Percentiles rank a stretch among this genome's conserved stretches.
phyloP scores from a whole-genome alignment of 1,140 invertebrate species.

The Steinernema khuongi region DNA sequence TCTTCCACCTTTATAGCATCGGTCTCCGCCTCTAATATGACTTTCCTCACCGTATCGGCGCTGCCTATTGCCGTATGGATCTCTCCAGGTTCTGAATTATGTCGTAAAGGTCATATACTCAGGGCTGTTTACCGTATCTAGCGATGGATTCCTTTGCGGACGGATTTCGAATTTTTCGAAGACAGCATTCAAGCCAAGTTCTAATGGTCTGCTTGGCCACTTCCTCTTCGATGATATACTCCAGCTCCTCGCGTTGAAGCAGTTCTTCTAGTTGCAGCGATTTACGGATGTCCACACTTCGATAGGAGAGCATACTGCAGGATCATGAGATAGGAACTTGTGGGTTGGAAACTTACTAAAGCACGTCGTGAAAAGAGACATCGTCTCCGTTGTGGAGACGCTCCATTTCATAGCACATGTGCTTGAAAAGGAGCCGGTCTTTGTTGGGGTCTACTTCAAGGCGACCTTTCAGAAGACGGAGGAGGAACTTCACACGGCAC shows the following conservation, averaged over 20 bases:
- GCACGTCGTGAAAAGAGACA: slow-evolving; percentile 98
- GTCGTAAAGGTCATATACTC: neutral
- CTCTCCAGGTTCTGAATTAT: slow-evolving; percentile 10
- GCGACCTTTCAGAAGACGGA: slow-evolving; percentile 69
- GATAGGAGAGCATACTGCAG: slow-evolving; percentile 91
- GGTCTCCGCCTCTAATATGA: slow-evolving; percentile 25
- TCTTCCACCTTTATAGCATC: slow-evolving; percentile 28
- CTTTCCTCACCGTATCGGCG: slow-evolving; percentile 12
- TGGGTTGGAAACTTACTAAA: slow-evolving; percentile 69
- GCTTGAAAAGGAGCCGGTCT: slow-evolving; percentile 91
- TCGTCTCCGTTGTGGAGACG: slow-evolving; percentile 96
- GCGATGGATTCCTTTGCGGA: slow-evolving; percentile 26
- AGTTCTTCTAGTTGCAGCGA: slow-evolving; percentile 94
- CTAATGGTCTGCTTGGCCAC: slow-evolving; percentile 96
- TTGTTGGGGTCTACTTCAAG: slow-evolving; percentile 96
- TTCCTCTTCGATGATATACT: slow-evolving; percentile 98
- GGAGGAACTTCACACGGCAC: slow-evolving; percentile 68
- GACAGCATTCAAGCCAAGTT: slow-evolving; percentile 63
- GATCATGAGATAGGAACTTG: neutral
- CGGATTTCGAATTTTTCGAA: slow-evolving; percentile 59
- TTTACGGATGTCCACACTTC: slow-evolving; percentile 97
- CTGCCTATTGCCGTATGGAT: neutral
- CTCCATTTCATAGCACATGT: slow-evolving; percentile 99
- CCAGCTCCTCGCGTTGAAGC: slow-evolving; percentile 91
- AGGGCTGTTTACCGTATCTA: slow-evolving; percentile 25